Percentiles rank a stretch among this genome's conserved stretches.
These are phyloP conservation scores for Holothuria scabra DNA, from an alignment of 53 echinoderm and acorn worm genomes.

Conservation along the genomic window DNA sequence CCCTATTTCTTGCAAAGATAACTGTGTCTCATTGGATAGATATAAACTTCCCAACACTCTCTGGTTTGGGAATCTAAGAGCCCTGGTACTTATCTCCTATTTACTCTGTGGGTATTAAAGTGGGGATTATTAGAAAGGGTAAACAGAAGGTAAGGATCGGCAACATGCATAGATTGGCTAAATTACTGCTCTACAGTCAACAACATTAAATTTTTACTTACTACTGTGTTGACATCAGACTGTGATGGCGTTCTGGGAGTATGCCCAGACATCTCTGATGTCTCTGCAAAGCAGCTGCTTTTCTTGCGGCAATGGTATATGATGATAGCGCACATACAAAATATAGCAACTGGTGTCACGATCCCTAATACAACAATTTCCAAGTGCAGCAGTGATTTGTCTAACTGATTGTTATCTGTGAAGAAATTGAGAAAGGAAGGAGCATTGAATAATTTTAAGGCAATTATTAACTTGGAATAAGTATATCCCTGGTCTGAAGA, in stretches of 20 bases:
- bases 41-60: too few species aligned
- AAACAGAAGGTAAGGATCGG: too few species aligned
- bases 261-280: conserved; percentile 1
- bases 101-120: background rate
- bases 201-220: background rate
- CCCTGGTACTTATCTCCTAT: too few species aligned
- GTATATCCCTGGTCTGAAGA: too few species aligned
- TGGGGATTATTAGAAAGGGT: background rate
- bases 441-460: background rate
- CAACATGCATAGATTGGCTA: too few species aligned
- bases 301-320: conserved; percentile 73
- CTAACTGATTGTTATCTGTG: conserved; percentile 3
- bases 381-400: conserved; percentile 47
- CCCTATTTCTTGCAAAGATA: too few species aligned
- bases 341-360: conserved; percentile 80
- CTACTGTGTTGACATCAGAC: conserved; percentile 41
- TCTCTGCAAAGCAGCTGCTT: conserved; percentile 42
- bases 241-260: conserved; percentile 34
- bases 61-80: too few species aligned
- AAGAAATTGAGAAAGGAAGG: background rate
- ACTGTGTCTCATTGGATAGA: too few species aligned
- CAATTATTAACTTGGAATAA: too few species aligned
- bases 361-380: conserved; percentile 77
- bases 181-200: too few species aligned
- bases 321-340: conserved; percentile 90